These are phyloP conservation scores for Hirtodrosophila duncani DNA, from an alignment of 2,888 invertebrate species.

Conservation along the genomic window DNA sequence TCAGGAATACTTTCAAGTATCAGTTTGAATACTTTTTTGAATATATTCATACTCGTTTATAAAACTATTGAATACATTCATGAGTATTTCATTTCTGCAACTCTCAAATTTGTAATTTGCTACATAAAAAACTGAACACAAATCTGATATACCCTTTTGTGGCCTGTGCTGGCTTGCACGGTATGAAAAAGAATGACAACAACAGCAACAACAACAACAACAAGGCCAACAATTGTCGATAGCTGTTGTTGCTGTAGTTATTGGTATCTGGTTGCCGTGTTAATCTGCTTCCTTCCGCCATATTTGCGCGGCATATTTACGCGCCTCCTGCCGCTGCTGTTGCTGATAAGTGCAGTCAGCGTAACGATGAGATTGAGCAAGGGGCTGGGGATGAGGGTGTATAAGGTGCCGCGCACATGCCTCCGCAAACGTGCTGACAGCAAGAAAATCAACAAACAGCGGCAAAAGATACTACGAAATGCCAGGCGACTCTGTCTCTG, in stretches of 20 bases:
- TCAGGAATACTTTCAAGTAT: too few relatives aligned
- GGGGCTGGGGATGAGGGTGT: background rate
- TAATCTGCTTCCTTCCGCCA: constrained; percentile 59
- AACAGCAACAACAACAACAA: constrained; percentile 22
- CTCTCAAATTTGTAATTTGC: too few relatives aligned
- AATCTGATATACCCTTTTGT: too few relatives aligned
- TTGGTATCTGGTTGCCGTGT: constrained; percentile 52
- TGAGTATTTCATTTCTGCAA: too few relatives aligned
- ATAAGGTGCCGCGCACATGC: background rate
- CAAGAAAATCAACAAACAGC: constrained; percentile 38
- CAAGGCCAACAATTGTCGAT: background rate
- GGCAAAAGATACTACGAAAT: constrained; percentile 10
- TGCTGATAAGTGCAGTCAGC: constrained; percentile 39
- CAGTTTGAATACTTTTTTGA: too few relatives aligned
- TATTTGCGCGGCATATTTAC: constrained; percentile 51
- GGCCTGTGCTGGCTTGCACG: background rate
- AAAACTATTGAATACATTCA: too few relatives aligned
- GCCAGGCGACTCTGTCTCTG: background rate
- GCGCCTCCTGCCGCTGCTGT: constrained; percentile 22
- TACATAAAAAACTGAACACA: too few relatives aligned
- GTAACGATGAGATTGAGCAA: constrained; percentile 15
- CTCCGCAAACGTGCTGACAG: constrained; percentile 35
- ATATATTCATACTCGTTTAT: too few relatives aligned
- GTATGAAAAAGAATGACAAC: background rate
- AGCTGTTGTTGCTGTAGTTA: constrained; percentile 32